Base-by-base conservation (phyloP, 1,140 invertebrate genomes). In the Rhopalosiphum maidis region DNA sequence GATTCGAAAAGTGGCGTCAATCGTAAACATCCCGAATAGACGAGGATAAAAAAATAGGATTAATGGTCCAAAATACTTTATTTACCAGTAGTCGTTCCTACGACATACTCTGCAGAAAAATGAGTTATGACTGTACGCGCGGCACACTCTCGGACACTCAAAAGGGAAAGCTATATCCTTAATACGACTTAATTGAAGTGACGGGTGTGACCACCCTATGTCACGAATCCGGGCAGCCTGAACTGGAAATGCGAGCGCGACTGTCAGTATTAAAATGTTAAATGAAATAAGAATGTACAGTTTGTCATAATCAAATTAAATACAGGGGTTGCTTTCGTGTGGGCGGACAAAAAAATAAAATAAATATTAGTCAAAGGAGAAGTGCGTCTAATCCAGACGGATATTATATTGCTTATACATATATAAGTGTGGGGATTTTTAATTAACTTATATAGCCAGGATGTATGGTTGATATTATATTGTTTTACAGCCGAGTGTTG, bases 121-220 rank as follows among this genome's bases (percentile, higher is more conserved):
- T 88, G 86, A 88, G 48, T n/a, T 51, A 88, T 88, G 86, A 88
- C 46, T 48, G 30, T 30, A 5, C 5, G 46, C 30, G 46, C 6
- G 1, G 7, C 3, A 51, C 25, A 51, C n/a, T 18, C 83, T 43
- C 30, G 18, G 25, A 85, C 9, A 22, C 22, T 35, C 41, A 30
- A 41, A 46, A 43, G 11, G 9, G 85, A 86, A 85, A 86, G 85
- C 43, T 48, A n/a, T 77, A 77, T 77, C 60, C 5, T 77, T n/a
- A n/a, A 68, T 68, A 68, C 60, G 30, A 46, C 86, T 88, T 51
- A 88, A 88, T 88, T 88, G 86, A 51, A 88, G 46, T 88, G 86
- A 88, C 86, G 86, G 30, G 30, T 51, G 46, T 88, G 30, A 51
- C 46, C 85, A 86, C 83, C 83, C 83, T 86, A 30, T n/a, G 25